Percentiles rank a stretch among this genome's conserved stretches.
These are phyloP conservation scores for Coracopsis vasa DNA, from an alignment of 2,113 vertebrate genomes.

Conservation along the genomic window DNA sequence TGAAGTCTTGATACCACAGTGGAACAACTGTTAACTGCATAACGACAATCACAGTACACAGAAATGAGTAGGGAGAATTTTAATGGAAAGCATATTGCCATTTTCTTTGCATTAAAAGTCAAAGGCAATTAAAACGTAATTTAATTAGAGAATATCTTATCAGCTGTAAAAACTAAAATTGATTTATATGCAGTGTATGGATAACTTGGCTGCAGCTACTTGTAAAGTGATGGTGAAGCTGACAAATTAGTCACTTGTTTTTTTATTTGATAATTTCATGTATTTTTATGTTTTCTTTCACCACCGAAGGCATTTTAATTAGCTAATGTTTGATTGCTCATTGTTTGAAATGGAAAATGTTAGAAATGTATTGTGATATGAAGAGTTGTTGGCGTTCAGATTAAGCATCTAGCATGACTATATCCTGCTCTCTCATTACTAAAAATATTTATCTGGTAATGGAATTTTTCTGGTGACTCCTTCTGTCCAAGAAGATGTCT, in stretches of 20 bases:
- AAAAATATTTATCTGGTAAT: neutral
- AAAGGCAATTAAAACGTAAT: constrained; percentile 75
- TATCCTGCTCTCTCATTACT: constrained; percentile 1
- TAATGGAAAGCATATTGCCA: constrained; percentile 53
- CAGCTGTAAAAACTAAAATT: constrained; percentile 65
- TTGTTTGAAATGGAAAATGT: constrained; percentile 25
- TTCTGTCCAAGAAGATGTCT: neutral
- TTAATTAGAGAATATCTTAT: constrained; percentile 75
- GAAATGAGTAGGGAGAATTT: neutral
- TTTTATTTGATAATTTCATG: constrained; percentile 33
- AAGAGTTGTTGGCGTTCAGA: constrained; percentile 1
- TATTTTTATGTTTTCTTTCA: constrained; percentile 51
- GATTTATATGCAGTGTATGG: constrained; percentile 71
- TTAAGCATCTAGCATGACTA: neutral
- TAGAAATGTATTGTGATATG: constrained; percentile 5
- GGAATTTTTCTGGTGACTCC: neutral
- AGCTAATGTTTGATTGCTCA: constrained; percentile 37
- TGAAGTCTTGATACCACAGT: neutral
- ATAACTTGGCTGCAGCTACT: constrained; percentile 59
- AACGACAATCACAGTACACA: neutral
- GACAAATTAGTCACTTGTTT: constrained; percentile 27
- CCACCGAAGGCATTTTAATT: constrained; percentile 39
- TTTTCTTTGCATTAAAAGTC: constrained; percentile 64
- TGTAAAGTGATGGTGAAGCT: constrained; percentile 53
- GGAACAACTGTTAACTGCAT: neutral